A percentile compares a stretch with the other conserved stretches of the same genome.
Evolutionary conservation across 2,888 invertebrate genomes (phyloP).

Genomic region (Gibbula magus): DNA sequence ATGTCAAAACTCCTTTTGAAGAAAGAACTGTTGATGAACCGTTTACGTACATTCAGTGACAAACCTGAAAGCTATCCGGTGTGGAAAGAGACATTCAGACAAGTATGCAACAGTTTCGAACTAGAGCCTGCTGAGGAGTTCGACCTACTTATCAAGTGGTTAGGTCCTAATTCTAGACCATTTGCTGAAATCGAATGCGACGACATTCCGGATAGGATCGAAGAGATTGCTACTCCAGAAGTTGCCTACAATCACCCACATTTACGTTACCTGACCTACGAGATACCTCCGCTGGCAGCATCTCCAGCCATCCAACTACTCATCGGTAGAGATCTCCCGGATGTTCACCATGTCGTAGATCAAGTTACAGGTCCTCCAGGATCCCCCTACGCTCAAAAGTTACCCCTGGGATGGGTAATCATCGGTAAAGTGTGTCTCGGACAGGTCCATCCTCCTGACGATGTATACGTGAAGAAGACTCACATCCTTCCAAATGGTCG

Average conservation of each 20-base stretch:
- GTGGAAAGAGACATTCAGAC: no score
- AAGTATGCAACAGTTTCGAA: no score
- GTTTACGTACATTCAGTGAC: no score
- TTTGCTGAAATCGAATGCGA: slow-evolving; percentile 31
- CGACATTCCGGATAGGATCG: slow-evolving; percentile 28
- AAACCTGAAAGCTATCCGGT: no score
- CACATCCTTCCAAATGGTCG: slow-evolving; percentile 18
- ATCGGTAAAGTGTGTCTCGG: slow-evolving; percentile 43
- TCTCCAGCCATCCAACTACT: slow-evolving; percentile 29
- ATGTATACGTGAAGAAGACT: no score
- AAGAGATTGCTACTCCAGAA: slow-evolving; percentile 39
- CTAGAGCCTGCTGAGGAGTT: no score
- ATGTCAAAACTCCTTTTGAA: no score
- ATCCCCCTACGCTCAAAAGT: slow-evolving; percentile 36
- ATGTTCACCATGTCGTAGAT: slow-evolving; percentile 41
- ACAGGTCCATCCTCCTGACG: slow-evolving; percentile 28
- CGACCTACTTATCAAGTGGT: no score
- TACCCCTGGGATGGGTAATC: slow-evolving; percentile 37
- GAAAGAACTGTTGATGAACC: no score
- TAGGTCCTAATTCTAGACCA: no score
- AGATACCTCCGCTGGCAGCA: slow-evolving; percentile 28
- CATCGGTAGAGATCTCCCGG: slow-evolving; percentile 35
- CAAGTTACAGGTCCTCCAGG: slow-evolving; percentile 31
- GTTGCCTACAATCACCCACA: slow-evolving; percentile 23
- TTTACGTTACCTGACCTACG: slow-evolving; percentile 27